These are phyloP conservation scores for Brachionus rubens DNA, from an alignment of 1,140 invertebrate genomes.

Conservation along the genomic window DNA sequence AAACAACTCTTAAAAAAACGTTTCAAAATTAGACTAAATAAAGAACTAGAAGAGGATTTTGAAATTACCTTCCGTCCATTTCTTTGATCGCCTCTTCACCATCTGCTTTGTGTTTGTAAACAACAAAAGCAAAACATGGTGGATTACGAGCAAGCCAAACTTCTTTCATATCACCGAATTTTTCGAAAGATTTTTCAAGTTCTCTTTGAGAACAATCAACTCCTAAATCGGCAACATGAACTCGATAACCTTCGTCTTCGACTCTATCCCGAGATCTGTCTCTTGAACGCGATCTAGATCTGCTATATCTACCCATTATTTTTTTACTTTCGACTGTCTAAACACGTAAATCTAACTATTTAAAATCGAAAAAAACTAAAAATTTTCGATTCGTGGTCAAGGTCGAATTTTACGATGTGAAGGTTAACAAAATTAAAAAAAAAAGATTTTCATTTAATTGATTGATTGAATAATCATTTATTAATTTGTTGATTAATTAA, in stretches of 20 bases:
- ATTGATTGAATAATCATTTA: no score
- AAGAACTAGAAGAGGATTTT: no score
- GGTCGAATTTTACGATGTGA: no score
- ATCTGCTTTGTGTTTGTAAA: conserved; percentile 56
- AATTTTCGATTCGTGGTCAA: no score
- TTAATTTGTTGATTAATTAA: no score
- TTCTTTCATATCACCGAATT: conserved; percentile 56
- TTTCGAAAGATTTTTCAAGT: conserved; percentile 54
- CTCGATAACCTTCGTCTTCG: conserved; percentile 50
- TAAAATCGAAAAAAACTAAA: no score
- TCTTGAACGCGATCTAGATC: neutral
- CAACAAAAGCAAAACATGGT: conserved; percentile 60
- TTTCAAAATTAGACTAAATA: neutral
- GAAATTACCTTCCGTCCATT: conserved; percentile 52
- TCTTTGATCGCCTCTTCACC: conserved; percentile 56
- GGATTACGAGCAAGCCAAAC: conserved; percentile 58
- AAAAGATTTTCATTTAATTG: no score
- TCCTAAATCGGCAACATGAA: conserved; percentile 55
- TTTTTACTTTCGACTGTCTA: no score
- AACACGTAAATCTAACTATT: no score
- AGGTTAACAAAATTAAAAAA: no score
- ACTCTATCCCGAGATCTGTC: conserved; percentile 7
- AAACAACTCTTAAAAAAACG: conserved; percentile 64
- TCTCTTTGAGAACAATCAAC: conserved; percentile 50
- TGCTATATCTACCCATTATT: conserved; percentile 24